Base-by-base conservation (phyloP, 2,888 invertebrate genomes). In the Allolobophora icterica region DNA sequence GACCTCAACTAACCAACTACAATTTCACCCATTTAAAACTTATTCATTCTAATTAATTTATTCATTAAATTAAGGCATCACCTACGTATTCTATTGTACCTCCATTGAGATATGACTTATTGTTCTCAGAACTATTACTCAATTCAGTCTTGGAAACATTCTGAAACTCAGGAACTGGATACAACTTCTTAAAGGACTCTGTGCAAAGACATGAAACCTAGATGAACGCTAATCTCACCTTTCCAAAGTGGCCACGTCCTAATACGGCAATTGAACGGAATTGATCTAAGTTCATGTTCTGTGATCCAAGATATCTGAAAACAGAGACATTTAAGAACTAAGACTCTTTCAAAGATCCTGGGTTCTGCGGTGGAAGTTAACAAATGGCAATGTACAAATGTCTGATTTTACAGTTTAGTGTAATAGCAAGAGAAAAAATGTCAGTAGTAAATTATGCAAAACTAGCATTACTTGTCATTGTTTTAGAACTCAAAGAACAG, bases 201-300 rank as follows among this genome's bases (percentile, higher is more conserved):
- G 24, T 24, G 13, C 19, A 45, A 15, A 19, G 15, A 52, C 52
- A 52, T 24, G 21, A 15, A 52, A 52, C 2, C 17, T 11, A 24
- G 52, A 52, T 24, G 52, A 71, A 71, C 13, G 0, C 71, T 71
- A n/a, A 17, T 87, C 93, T 93, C 94, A 99, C 99, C 97, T 99
- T 99, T 94, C 99, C 99, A 96, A 99, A 99, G 96, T 99, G 99
- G 13, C 99, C 99, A 94, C 99, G 97, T 89, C 99, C 99, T 92
- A 99, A 96, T 35, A 99, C 99, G 96, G 98, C 98, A 93, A 99
- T 96, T 94, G 99, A 96, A 94, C 98, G 97, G 96, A 99, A 99
- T 95, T 98, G 97, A 90, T 98, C 98, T 96, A 99, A 89, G 89
- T 71, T 89, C 52, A 91, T 52, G n/a, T 58, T 87, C 52, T 91